Percentiles rank a stretch among this genome's conserved stretches.
phyloP scores from a whole-genome alignment of 2,888 invertebrate species.

The Limnephilus auricula region DNA sequence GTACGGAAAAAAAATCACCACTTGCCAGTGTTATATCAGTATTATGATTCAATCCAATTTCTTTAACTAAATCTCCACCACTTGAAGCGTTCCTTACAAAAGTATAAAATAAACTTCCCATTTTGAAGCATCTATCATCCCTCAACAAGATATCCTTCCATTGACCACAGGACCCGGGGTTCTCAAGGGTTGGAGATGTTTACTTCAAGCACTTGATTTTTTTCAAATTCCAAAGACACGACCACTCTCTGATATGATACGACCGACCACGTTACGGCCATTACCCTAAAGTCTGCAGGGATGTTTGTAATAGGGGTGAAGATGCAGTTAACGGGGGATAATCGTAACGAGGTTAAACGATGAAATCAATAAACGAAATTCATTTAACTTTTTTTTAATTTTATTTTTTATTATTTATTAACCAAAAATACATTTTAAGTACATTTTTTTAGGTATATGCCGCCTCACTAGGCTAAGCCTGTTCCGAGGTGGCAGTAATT shows the following conservation, averaged over 20 bases:
- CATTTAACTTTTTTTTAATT: too few species aligned
- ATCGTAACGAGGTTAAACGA: slow-evolving; percentile 21
- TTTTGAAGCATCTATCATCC: slow-evolving; percentile 4
- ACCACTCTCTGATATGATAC: slow-evolving; percentile 41
- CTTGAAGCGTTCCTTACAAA: slow-evolving; percentile 19
- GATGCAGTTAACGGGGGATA: slow-evolving; percentile 31
- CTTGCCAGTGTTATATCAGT: background rate
- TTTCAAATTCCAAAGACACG: slow-evolving; percentile 4
- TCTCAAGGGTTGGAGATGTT: slow-evolving; percentile 14
- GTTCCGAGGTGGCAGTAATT: too few species aligned
- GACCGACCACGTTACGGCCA: background rate
- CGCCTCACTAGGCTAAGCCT: too few species aligned
- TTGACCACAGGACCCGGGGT: background rate
- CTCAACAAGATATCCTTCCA: slow-evolving; percentile 15
- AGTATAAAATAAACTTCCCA: slow-evolving; percentile 7
- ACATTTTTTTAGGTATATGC: too few species aligned
- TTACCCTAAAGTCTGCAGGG: slow-evolving; percentile 15
- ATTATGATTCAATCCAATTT: background rate
- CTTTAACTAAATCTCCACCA: background rate
- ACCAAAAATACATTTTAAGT: too few species aligned
- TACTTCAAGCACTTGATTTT: background rate
- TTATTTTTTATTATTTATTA: too few species aligned
- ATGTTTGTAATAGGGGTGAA: slow-evolving; percentile 35
- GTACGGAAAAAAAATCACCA: background rate
- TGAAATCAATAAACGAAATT: slow-evolving; percentile 49